Base-by-base conservation (phyloP, 2,888 invertebrate genomes). In the Syritta pipiens region DNA sequence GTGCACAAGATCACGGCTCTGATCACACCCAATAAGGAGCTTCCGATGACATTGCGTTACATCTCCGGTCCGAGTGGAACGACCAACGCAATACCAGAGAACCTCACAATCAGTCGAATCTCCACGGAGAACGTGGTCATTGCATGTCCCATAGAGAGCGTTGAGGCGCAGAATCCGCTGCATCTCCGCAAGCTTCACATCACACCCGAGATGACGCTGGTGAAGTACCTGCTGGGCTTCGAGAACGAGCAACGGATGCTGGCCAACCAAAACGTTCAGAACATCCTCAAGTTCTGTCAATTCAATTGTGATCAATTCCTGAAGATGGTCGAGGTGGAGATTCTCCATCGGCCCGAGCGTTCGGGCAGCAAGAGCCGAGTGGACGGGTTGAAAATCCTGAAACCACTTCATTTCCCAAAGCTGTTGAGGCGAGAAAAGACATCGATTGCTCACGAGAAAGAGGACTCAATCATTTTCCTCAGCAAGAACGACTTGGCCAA, bases 401-500 rank as follows among this genome's bases (percentile, higher is more conserved):
- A 91, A 84, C 88, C 89, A 0, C 44, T 89, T 35, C 85, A 88
- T 76, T 84, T 89, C 19, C 87, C 89, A 7, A 88, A 87, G 75
- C 69, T 89, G 28, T 69, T 89, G 79, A 82, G 88, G 5, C 87
- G 89, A 17, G 89, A 89, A 77, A 89, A 89, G 62, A 88, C 88
- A 30, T 85, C 85, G 22, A 87, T 88, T 67, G 89, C 88, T 0
- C 89, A 92, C 74, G 92, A 92, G 83, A 92, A 91, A 40, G 92
- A 92, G 85, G 92, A 92, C 46, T 92, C 92, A 0, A 92, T 92
- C n/a, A 92, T 92, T 88, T 92, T 92, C 86, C 89, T 92, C 82
- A 92, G 92, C 85, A 92, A 92, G 89, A 91, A 91, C 82, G 92
- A 92, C 89, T 88, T 92, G 83, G 92, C 92, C 84, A 91, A 92